phyloP scores from a whole-genome alignment of 2,888 invertebrate genomes.

The Hypena proboscidalis region DNA sequence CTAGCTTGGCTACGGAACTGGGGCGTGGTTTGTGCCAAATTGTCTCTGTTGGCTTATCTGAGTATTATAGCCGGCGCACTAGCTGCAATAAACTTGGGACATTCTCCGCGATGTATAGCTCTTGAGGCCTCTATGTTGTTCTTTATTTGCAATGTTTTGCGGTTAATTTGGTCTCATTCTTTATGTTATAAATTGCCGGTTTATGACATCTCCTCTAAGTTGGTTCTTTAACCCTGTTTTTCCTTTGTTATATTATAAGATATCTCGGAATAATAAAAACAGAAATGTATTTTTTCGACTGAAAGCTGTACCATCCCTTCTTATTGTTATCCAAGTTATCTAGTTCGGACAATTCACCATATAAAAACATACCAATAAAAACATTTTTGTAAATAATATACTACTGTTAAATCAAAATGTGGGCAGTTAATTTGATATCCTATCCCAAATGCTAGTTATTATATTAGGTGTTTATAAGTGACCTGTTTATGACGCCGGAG shows the following conservation, averaged over 20 bases:
- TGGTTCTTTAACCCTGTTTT: too few species aligned
- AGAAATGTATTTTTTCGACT: too few species aligned
- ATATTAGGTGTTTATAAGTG: too few species aligned
- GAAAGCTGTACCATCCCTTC: too few species aligned
- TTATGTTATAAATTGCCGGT: conserved; percentile 28
- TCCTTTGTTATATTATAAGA: too few species aligned
- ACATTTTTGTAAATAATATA: too few species aligned
- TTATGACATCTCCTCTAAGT: too few species aligned
- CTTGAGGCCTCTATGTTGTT: conserved; percentile 56
- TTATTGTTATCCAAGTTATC: too few species aligned
- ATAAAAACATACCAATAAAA: too few species aligned
- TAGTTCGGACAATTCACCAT: too few species aligned
- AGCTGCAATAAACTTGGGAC: conserved; percentile 75
- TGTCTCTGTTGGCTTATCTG: conserved; percentile 83
- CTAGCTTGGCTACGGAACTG: conserved; percentile 78
- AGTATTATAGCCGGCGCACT: conserved; percentile 75
- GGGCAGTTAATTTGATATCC: too few species aligned
- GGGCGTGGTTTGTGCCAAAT: conserved; percentile 82
- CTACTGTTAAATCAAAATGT: conserved; percentile 20
- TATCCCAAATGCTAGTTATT: conserved; percentile 22
- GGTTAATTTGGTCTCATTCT: conserved; percentile 58
- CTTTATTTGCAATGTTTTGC: conserved; percentile 61
- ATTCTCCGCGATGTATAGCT: conserved; percentile 70
- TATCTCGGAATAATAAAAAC: too few species aligned
- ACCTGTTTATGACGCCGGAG: conserved; percentile 29